Evolutionary conservation across 2,888 invertebrate genomes (phyloP).

Genomic region (Monochamus alternatus): DNA sequence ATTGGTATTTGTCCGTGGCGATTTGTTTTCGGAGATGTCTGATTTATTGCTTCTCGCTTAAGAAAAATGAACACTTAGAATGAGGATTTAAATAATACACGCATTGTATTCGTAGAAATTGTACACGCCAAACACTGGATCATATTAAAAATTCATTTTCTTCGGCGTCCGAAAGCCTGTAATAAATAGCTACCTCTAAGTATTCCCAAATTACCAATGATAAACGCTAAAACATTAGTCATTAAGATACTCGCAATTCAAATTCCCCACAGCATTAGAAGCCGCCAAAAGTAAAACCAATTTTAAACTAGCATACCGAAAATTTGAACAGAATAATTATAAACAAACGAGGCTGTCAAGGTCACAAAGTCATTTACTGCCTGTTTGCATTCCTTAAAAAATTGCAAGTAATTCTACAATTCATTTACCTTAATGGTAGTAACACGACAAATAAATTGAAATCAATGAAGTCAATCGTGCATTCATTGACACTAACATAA

Average conservation of each 20-base stretch:
- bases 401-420: conserved; percentile 40
- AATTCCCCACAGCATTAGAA: too few relatives aligned
- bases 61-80: conserved; percentile 24
- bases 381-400: conserved; percentile 39
- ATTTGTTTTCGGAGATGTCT: conserved; percentile 20
- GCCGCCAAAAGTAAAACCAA: too few relatives aligned
- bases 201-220: too few relatives aligned
- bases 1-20: conserved; percentile 31
- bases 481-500: background rate
- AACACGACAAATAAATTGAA: conserved; percentile 4
- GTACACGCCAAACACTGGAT: background rate
- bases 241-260: too few relatives aligned
- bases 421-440: conserved; percentile 27
- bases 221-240: too few relatives aligned
- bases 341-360: conserved; percentile 32
- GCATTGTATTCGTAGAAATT: background rate
- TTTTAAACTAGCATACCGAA: background rate
- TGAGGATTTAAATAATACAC: background rate
- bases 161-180: too few relatives aligned
- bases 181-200: too few relatives aligned
- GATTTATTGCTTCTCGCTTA: conserved; percentile 29
- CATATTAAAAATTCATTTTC: background rate
- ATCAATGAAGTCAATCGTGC: background rate
- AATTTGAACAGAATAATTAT: background rate
- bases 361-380: conserved; percentile 40